A percentile compares a stretch with the other conserved stretches of the same genome.
Evolutionary conservation across 2,113 vertebrate genomes (phyloP).

Genomic region (Syrmaticus mikado): DNA sequence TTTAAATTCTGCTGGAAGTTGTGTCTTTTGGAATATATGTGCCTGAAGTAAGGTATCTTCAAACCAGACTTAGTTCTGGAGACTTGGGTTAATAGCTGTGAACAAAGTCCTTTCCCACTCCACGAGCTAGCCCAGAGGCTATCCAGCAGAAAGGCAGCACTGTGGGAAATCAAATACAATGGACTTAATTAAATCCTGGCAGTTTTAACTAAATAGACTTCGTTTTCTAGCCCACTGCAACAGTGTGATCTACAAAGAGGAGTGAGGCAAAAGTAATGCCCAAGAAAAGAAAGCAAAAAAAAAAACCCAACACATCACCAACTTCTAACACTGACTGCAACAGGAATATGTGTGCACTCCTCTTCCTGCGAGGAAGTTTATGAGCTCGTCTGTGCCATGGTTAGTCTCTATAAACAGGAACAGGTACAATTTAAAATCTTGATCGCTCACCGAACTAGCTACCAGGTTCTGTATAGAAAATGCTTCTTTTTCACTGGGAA

Average conservation of each 20-base stretch:
- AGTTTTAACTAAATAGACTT: conserved; percentile 1
- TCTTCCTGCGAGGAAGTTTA: neutral
- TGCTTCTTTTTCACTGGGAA: neutral
- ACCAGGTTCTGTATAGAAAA: neutral
- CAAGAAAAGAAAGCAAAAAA: neutral
- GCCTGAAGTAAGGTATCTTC: neutral
- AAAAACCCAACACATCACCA: neutral
- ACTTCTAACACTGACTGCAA: neutral
- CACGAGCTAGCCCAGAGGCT: neutral
- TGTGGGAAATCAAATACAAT: neutral
- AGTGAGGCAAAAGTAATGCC: neutral
- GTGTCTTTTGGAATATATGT: neutral
- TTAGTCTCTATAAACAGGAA: neutral
- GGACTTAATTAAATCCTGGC: neutral
- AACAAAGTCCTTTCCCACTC: neutral
- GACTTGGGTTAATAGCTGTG: neutral
- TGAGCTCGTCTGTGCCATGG: neutral
- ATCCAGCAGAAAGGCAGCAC: neutral
- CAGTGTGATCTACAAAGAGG: neutral
- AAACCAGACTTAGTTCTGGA: neutral
- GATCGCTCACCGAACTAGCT: neutral
- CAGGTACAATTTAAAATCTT: neutral
- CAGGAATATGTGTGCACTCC: neutral
- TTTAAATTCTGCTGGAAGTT: neutral
- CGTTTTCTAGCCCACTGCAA: neutral